Base-by-base conservation (phyloP, 2,113 vertebrate genomes). In the Hirundichthys speculiger region DNA sequence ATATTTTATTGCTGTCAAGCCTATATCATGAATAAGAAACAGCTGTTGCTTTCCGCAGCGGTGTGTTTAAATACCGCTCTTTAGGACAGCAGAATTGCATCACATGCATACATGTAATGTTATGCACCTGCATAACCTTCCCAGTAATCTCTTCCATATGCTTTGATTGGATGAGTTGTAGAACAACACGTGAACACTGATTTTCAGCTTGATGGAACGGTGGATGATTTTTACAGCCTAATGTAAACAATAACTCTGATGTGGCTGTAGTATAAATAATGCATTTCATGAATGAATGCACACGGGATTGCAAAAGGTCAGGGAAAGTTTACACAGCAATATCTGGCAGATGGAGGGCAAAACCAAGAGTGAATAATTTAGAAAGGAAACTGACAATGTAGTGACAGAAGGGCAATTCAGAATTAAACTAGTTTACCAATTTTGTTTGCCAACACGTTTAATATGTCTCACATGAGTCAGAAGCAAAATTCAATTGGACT, bases 251-350 rank as follows among this genome's bases (percentile, higher is more conserved):
- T 82, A 84, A 62, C 73, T 81, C 67, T 64, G 79, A 90, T 84
- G 76, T 64, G 76, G 39, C 11, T 69, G 13, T 6, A 10, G 53
- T 42, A 86, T 91, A 81, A 89, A 91, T 92, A 86, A 90, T 89
- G 78, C 67, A 91, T 89, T 82, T 77, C 59, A 68, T 84, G 78
- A 81, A 78, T 76, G 80, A 84, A 82, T 75, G 82, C 77, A 25
- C 82, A 47, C 66, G 79, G 79, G 83, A 75, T 34, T 64, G 64
- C 8, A 0, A 84, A 88, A 85, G 90, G 90, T 91, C 87, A 84
- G 49, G n/a, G 64, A 71, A 79, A 89, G 90, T 90, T 92, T 92
- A 88, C 57, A 51, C 67, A 60, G 77, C 52, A 54, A 87, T 90
- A 64, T 75, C 79, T 57, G 79, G 75, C 82, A 87, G 86, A 89